phyloP scores from a whole-genome alignment of 2,113 vertebrate genomes.

The Lepidothrix coronata region DNA sequence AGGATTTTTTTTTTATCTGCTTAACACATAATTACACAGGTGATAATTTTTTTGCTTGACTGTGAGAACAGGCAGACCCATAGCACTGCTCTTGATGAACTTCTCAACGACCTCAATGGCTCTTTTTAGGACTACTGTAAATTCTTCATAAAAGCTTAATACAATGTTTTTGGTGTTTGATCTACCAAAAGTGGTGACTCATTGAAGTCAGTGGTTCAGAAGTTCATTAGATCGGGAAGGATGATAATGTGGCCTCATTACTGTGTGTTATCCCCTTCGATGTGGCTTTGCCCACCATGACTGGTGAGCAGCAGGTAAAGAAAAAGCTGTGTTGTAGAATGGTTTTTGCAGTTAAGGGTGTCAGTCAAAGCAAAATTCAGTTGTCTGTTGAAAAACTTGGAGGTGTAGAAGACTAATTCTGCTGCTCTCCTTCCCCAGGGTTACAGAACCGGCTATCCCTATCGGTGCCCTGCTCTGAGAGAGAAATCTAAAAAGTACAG shows the following conservation, averaged over 20 bases:
- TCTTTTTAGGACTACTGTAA: background rate
- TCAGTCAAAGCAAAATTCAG: background rate
- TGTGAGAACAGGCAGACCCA: background rate
- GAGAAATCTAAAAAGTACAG: conserved; percentile 97
- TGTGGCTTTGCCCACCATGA: background rate
- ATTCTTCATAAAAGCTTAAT: background rate
- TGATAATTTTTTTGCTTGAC: background rate
- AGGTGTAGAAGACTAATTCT: background rate
- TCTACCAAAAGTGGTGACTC: background rate
- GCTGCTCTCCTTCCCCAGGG: conserved; percentile 75
- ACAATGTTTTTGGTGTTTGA: background rate
- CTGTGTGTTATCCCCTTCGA: background rate
- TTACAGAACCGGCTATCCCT: conserved; percentile 97
- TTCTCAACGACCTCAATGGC: background rate
- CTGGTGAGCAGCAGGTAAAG: background rate
- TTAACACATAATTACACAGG: background rate
- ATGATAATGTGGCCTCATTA: background rate
- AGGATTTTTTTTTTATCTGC: background rate
- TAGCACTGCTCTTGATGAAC: background rate
- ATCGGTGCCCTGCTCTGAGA: conserved; percentile 93
- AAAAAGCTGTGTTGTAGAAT: background rate
- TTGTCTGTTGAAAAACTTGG: background rate
- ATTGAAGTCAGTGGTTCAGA: background rate
- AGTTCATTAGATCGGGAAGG: background rate
- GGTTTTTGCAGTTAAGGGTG: background rate